Conservation (phyloP, 2,888 invertebrate genomes). For the Dryococelus australis region DNA sequence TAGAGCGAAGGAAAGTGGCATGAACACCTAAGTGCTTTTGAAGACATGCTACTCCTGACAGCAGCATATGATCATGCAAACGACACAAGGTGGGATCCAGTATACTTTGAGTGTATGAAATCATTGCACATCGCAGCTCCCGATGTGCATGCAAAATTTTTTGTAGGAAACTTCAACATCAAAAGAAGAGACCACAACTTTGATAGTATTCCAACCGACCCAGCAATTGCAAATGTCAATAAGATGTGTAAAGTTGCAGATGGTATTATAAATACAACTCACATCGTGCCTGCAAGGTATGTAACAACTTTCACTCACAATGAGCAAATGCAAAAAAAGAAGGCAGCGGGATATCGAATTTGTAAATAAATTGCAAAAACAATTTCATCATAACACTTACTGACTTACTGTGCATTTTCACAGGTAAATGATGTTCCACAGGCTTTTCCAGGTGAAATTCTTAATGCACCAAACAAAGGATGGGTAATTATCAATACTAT, state of each 20-base stretch:
- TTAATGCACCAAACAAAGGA: background rate
- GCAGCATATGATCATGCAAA: background rate
- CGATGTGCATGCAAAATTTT: background rate
- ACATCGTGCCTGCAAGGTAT: no score
- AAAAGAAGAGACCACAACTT: background rate
- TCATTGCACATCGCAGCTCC: background rate
- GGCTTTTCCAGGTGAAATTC: background rate
- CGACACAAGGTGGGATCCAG: conserved; percentile 3
- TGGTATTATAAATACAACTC: no score
- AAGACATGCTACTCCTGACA: background rate
- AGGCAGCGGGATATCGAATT: no score
- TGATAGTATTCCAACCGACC: conserved; percentile 7
- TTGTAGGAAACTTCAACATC: background rate
- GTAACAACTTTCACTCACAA: no score
- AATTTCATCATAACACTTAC: background rate
- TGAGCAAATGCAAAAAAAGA: no score
- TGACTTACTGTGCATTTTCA: background rate
- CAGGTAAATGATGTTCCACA: background rate
- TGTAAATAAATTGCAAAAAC: no score
- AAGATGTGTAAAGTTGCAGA: background rate
- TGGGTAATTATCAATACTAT: background rate
- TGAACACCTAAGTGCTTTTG: conserved; percentile 12
- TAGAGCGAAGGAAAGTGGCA: background rate
- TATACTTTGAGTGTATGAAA: background rate
- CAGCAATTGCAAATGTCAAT: background rate